These are phyloP conservation scores for Orthosia cruda DNA, from an alignment of 2,888 invertebrate genomes.

Conservation along the genomic window DNA sequence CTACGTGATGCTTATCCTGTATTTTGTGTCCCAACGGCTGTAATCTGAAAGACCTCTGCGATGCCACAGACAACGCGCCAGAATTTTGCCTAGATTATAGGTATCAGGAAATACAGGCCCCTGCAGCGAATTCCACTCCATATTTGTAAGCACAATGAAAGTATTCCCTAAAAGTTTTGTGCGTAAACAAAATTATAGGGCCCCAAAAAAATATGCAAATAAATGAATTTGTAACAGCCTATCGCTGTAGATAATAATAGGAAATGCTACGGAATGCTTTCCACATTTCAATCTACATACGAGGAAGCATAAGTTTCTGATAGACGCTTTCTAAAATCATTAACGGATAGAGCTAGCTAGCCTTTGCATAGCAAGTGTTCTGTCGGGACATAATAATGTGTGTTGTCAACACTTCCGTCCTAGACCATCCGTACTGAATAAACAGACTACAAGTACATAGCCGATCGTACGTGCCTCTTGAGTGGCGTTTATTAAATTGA, in stretches of 20 bases:
- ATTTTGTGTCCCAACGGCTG: background rate
- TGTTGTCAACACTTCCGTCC: conserved; percentile 40
- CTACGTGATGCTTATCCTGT: background rate
- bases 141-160: background rate
- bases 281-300: background rate
- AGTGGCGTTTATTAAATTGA: conserved; percentile 11
- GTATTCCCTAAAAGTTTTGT: background rate
- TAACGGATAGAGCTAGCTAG: conserved; percentile 34
- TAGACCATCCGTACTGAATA: conserved; percentile 25
- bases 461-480: conserved; percentile 32
- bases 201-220: background rate
- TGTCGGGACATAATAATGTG: conserved; percentile 38
- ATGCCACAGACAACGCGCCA: background rate
- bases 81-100: no score
- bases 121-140: background rate
- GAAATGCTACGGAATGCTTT: background rate
- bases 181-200: background rate
- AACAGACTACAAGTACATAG: conserved; percentile 17
- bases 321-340: conserved; percentile 50
- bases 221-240: no score
- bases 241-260: background rate
- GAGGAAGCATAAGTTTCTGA: background rate
- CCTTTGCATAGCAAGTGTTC: conserved; percentile 52
- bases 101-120: background rate
- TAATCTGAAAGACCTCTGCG: background rate